These are phyloP conservation scores for Hydrolagus colliei DNA, from an alignment of 2,797 vertebrate species.

Conservation along the genomic window DNA sequence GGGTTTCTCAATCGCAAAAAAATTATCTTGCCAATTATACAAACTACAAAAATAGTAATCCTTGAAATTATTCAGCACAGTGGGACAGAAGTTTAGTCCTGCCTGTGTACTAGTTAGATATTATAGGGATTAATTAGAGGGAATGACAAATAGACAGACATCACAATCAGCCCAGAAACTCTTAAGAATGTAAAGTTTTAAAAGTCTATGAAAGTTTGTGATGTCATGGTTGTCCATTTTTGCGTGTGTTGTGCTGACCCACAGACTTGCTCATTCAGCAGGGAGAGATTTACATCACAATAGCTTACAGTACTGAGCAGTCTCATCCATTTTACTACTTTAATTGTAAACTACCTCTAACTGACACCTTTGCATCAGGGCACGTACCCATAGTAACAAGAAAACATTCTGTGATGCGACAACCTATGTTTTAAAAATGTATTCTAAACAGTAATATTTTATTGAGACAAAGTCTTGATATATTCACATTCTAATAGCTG, in stretches of 20 bases:
- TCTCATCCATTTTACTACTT: background rate
- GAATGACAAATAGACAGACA: background rate
- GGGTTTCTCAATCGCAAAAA: too few relatives aligned
- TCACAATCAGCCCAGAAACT: background rate
- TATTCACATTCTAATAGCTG: background rate
- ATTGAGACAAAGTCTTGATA: background rate
- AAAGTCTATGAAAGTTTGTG: background rate
- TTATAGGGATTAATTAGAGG: background rate
- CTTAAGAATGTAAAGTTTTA: background rate
- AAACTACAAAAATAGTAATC: too few relatives aligned
- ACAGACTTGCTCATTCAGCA: background rate
- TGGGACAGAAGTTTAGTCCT: background rate
- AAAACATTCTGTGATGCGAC: slow-evolving; percentile 30
- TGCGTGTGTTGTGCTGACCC: background rate
- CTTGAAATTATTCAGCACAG: too few relatives aligned
- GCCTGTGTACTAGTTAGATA: background rate
- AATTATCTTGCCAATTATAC: too few relatives aligned
- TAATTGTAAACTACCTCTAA: slow-evolving; percentile 4
- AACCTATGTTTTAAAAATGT: slow-evolving; percentile 1
- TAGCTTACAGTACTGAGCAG: background rate
- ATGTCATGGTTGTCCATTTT: background rate
- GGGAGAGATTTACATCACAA: background rate
- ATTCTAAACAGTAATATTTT: slow-evolving; percentile 18
- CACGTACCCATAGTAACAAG: slow-evolving; percentile 16
- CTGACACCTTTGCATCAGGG: background rate